Percentiles rank a stretch among this genome's conserved stretches.
Conservation (phyloP, 2,888 invertebrate genomes). For the Lycaena phlaeas region DNA sequence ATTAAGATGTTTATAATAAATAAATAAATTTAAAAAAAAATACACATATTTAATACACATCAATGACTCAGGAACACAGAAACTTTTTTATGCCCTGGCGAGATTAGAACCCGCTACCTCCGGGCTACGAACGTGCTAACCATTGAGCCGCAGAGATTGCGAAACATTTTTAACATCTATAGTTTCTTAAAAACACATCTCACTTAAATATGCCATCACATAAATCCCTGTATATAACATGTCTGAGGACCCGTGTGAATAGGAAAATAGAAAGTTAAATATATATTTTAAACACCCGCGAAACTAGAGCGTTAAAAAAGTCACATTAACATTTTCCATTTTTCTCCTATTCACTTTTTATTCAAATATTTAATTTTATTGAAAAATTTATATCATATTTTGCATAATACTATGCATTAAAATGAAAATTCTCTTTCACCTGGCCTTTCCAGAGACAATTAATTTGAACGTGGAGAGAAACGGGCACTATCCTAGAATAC, state of each 20-base stretch:
- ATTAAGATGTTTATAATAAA: too few relatives aligned
- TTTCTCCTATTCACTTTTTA: slow-evolving; percentile 6
- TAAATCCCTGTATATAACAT: not conserved
- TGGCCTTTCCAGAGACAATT: slow-evolving; percentile 18
- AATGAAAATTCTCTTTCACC: slow-evolving; percentile 22
- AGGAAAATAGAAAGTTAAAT: not conserved
- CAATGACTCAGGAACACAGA: too few relatives aligned
- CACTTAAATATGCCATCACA: too few relatives aligned
- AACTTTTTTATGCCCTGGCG: too few relatives aligned
- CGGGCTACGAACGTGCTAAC: too few relatives aligned
- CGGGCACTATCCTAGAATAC: slow-evolving; percentile 16
- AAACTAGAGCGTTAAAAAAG: not conserved
- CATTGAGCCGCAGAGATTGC: too few relatives aligned
- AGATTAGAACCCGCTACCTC: too few relatives aligned
- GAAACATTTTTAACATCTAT: too few relatives aligned
- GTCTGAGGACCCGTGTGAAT: not conserved
- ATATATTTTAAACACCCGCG: not conserved
- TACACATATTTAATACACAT: too few relatives aligned
- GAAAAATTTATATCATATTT: slow-evolving; percentile 29
- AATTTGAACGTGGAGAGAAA: slow-evolving; percentile 20
- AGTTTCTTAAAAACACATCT: not conserved
- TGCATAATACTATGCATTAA: slow-evolving; percentile 23
- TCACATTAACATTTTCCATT: not conserved
- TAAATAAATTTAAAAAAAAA: too few relatives aligned
- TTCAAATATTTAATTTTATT: slow-evolving; percentile 18